A percentile compares a stretch with the other conserved stretches of the same genome.
phyloP scores from a whole-genome alignment of 2,113 vertebrate genomes.

The Irena cyanogastra region DNA sequence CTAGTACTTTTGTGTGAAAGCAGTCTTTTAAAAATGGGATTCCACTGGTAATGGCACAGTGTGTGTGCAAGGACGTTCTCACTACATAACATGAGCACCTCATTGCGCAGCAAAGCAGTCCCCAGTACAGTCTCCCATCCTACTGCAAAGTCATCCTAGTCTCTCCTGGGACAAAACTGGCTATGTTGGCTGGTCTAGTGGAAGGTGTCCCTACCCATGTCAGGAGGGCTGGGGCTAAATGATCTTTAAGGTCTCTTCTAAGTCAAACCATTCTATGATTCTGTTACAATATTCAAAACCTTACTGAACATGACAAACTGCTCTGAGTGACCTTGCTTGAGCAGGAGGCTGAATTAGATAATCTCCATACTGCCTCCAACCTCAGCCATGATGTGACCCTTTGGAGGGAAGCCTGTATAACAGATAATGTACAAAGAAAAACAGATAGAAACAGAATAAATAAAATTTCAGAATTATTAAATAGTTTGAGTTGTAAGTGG shows the following conservation, averaged over 20 bases:
- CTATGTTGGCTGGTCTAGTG: neutral
- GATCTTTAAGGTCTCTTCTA: neutral
- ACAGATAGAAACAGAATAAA: neutral
- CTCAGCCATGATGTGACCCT: neutral
- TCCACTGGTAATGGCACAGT: neutral
- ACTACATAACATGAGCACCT: rapidly evolving
- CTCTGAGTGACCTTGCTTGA: neutral
- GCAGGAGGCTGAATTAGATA: neutral
- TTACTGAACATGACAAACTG: neutral
- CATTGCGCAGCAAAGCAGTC: neutral
- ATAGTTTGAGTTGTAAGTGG: neutral
- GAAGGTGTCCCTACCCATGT: neutral
- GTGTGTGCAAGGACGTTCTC: neutral
- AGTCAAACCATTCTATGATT: neutral
- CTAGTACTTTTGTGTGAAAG: neutral
- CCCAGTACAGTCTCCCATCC: neutral
- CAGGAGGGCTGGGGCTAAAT: neutral
- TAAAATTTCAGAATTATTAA: neutral
- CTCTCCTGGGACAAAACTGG: neutral
- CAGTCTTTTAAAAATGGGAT: neutral
- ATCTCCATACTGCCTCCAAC: neutral
- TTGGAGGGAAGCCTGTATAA: neutral
- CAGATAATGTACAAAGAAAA: neutral
- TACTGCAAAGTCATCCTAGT: neutral
- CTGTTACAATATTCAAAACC: neutral